Evolutionary conservation across 2,888 invertebrate species (phyloP).

Genomic region (Drosophila paranaensis): DNA sequence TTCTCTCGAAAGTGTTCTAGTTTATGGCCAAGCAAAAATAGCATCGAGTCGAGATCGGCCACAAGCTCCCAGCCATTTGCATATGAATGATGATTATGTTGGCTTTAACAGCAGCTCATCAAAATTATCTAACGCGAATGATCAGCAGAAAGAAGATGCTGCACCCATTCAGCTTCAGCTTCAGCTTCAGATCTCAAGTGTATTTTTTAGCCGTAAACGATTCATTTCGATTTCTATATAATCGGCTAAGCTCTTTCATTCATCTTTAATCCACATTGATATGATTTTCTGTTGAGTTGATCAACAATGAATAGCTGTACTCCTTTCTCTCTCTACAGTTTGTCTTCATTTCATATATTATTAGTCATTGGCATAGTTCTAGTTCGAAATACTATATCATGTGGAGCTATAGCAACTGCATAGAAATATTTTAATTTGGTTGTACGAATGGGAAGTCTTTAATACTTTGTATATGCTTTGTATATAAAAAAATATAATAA

Average conservation of each 20-base stretch:
- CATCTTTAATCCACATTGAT: not conserved
- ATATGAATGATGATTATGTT: slow-evolving; percentile 32
- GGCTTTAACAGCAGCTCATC: not conserved
- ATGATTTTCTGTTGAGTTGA: not conserved
- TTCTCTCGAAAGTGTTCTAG: slow-evolving; percentile 51
- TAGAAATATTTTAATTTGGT: too few relatives aligned
- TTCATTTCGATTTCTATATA: slow-evolving; percentile 7
- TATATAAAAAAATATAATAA: too few relatives aligned
- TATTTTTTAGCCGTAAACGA: not conserved
- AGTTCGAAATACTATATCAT: not conserved
- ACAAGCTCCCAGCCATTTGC: slow-evolving; percentile 29
- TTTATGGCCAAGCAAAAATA: slow-evolving; percentile 10
- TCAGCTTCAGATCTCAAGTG: not conserved
- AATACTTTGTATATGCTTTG: too few relatives aligned
- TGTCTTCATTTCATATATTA: not conserved
- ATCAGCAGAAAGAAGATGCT: not conserved
- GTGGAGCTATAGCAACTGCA: not conserved
- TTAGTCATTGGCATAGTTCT: not conserved
- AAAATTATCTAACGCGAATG: slow-evolving; percentile 11
- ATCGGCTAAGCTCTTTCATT: not conserved
- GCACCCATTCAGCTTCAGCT: slow-evolving; percentile 2
- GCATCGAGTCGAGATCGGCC: not conserved
- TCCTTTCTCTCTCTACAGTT: not conserved
- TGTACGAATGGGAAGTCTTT: too few relatives aligned
- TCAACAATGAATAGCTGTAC: not conserved